Evolutionary conservation across 2,888 invertebrate genomes (phyloP).

Genomic region (Tineola bisselliella): DNA sequence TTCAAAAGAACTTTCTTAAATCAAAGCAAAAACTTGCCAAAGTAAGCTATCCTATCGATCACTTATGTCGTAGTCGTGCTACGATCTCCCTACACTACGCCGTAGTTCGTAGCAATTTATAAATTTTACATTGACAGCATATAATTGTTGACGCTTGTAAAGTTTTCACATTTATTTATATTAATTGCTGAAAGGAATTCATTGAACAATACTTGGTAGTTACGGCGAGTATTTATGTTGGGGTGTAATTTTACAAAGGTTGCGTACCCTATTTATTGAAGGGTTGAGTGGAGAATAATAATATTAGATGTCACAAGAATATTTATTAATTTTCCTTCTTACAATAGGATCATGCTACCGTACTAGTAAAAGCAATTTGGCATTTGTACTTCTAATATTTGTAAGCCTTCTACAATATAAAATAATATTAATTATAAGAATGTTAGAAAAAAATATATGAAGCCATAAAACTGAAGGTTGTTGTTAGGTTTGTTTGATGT

Average conservation of each 20-base stretch:
- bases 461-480: no score
- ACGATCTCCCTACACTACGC: neutral
- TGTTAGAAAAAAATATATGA: no score
- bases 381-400: neutral
- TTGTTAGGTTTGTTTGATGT: no score
- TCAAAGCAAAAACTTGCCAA: neutral
- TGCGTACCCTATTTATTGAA: constrained; percentile 6
- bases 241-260: constrained; percentile 8
- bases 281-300: constrained; percentile 11
- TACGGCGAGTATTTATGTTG: constrained; percentile 5
- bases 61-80: neutral
- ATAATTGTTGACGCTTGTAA: constrained; percentile 15
- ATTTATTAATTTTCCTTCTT: constrained; percentile 10
- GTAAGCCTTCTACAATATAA: neutral
- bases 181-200: constrained; percentile 47
- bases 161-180: constrained; percentile 48
- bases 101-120: constrained; percentile 2
- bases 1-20: neutral
- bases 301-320: constrained; percentile 7
- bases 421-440: neutral
- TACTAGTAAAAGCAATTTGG: constrained; percentile 10
- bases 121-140: neutral
- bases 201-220: constrained; percentile 28
- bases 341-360: constrained; percentile 11
- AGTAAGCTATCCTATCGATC: neutral